These are phyloP conservation scores for Nibea coibor DNA, from an alignment of 2,113 vertebrate species.

Conservation along the genomic window DNA sequence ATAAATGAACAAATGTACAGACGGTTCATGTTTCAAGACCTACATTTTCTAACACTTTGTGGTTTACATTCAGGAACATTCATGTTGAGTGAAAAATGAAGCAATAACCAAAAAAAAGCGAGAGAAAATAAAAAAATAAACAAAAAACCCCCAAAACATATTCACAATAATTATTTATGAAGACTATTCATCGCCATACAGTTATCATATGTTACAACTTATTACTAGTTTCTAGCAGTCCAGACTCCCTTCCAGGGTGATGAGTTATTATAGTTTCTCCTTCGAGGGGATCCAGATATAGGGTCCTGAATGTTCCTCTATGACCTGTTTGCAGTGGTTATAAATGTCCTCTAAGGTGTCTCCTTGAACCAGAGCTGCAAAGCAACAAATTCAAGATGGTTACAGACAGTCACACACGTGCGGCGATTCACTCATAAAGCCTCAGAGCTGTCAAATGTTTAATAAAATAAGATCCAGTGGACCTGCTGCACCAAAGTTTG, in stretches of 20 bases:
- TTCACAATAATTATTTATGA: slow-evolving; percentile 89
- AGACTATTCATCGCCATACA: slow-evolving; percentile 90
- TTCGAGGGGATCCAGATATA: slow-evolving; percentile 99
- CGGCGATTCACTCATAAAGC: background rate
- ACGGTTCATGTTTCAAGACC: slow-evolving; percentile 66
- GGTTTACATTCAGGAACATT: slow-evolving; percentile 86
- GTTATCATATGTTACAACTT: slow-evolving; percentile 92
- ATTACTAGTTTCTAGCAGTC: slow-evolving; percentile 84
- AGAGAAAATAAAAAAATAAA: slow-evolving; percentile 44
- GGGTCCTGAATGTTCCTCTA: slow-evolving; percentile 98
- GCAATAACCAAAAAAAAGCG: slow-evolving; percentile 52
- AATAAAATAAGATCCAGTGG: background rate
- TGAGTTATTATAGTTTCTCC: slow-evolving; percentile 94
- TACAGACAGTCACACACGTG: background rate
- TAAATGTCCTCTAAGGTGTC: slow-evolving; percentile 99
- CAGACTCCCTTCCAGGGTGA: slow-evolving; percentile 82
- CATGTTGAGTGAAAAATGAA: slow-evolving; percentile 78
- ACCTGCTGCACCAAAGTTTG: background rate
- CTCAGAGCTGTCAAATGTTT: background rate
- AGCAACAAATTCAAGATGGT: slow-evolving; percentile 13
- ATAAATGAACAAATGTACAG: slow-evolving; percentile 67
- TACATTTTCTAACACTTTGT: slow-evolving; percentile 77
- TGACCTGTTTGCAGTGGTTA: slow-evolving; percentile 97
- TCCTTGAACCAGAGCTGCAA: slow-evolving; percentile 96
- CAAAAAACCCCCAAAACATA: slow-evolving; percentile 53